Base-by-base conservation (phyloP, 92 coral and sea anemone species). In the Zoanthus gigantus region DNA sequence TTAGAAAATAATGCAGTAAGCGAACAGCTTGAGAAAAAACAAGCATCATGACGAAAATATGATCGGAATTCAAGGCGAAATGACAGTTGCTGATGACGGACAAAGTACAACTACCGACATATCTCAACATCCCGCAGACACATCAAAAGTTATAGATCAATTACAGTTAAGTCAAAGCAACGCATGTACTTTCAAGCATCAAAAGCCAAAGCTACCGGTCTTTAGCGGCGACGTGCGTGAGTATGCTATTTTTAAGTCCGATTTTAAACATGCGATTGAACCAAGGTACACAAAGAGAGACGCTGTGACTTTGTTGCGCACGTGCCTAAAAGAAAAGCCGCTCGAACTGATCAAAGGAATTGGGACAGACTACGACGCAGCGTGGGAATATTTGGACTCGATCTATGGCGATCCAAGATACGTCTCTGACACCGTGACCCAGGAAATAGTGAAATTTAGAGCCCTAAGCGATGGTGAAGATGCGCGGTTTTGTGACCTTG, bases 351-450 rank as follows among this genome's bases (percentile, higher is more conserved):
- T 37, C 3, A 37, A 37, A 37, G 42, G 42, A 37, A 88, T 90
- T 32, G 90, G 92, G 7, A 76, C 91, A 34, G 93, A 90, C 76
- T 92, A 92, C 81, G 86, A 92, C 30, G 92, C 89, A 14, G 90
- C 92, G 28, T 90, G 91, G 95, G 77, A 87, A 30, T 87, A 92
- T 52, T 80, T 92, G 28, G 95, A 83, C 78, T 86, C 95, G 9
- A 83, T 92, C 0, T 92, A 92, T 65, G 94, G 90, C 5, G 95
- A 89, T 44, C 88, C 92, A 18, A 66, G 90, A 44, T 88, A 85
- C 72, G 87, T 89, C 3, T 72, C 92, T 29, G 91, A 92, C 54
- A 90, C 91, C 15, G 77, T 90, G 1, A 83, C 91, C 14, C 95
- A 90, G 47, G 92, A 92, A 66, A 87, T 90, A 13, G 80, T 68